Base-by-base conservation (phyloP, 2,113 vertebrate genomes). In the Sebastes fasciatus region DNA sequence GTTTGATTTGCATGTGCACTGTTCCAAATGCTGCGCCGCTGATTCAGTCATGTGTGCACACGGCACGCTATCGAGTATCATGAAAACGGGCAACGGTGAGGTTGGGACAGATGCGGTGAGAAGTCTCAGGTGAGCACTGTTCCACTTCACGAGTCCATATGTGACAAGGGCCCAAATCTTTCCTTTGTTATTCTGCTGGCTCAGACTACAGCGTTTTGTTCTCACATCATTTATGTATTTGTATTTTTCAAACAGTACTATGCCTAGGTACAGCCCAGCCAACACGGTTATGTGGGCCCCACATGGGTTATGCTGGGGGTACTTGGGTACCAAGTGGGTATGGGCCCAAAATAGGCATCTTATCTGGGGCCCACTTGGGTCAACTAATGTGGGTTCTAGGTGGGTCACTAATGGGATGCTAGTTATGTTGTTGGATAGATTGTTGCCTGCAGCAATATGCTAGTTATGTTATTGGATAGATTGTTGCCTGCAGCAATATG, bases 61-160 rank as follows among this genome's bases (percentile, higher is more conserved):
- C 49, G 54, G 52, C 58, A 11, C 69, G 34, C 34, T 34, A 34
- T 34, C 6, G 54, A 66, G 34, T 70, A 14, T 86, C 49, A 62
- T 23, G 57, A 66, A 64, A 58, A 66, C 68, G 49, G 66, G 54
- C 68, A 9, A 21, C 1, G 17, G 61, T 26, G 89, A 77, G 84
- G 74, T 49, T 55, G 77, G 77, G 81, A 91, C 92, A 82, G 89
- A 89, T 89, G 91, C 74, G 79, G 73, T 16, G 52, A 21, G 14
- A 40, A 86, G 87, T 93, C 93, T 92, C 91, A 90, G 89, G 85
- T 90, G 92, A 88, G 68, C 64, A 6, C 64, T 83, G 89, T 87
- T 89, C 89, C 69, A 85, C 62, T 89, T 90, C 64, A 66, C 6
- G 3, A 63, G 34, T 84, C 90, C 89, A 89, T 90, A 85, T 86